Evolutionary conservation across 2,797 vertebrate genomes (phyloP).

Genomic region (Myiotriccus ornatus): DNA sequence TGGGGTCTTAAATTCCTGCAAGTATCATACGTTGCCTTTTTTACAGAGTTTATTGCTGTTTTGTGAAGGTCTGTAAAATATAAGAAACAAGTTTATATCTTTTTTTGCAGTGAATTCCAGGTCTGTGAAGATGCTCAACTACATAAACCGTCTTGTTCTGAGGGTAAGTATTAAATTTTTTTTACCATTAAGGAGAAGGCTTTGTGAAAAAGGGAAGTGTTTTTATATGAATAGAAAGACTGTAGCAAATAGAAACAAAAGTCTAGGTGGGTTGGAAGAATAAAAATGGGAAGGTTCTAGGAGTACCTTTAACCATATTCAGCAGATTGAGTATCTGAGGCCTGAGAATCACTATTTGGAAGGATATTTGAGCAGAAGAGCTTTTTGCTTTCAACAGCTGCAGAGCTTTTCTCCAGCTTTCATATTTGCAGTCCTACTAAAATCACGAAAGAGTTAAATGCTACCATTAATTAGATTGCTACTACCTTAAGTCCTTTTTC

Average conservation of each 20-base stretch:
- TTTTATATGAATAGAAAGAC: not conserved
- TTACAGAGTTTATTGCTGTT: not conserved
- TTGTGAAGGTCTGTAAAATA: not conserved
- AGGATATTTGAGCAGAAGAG: not conserved
- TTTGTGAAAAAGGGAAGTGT: not conserved
- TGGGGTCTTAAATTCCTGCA: not conserved
- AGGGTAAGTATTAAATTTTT: slow-evolving; percentile 45
- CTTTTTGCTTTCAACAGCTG: not conserved
- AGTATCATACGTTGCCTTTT: not conserved
- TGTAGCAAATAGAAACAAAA: not conserved
- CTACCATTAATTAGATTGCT: not conserved
- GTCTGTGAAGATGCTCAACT: slow-evolving; percentile 23
- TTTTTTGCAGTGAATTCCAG: slow-evolving; percentile 56
- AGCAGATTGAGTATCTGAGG: not conserved
- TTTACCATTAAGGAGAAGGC: not conserved
- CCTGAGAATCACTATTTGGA: not conserved
- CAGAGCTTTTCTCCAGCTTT: not conserved
- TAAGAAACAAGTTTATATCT: not conserved
- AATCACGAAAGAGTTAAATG: not conserved
- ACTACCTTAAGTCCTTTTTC: not conserved
- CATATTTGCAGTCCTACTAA: not conserved
- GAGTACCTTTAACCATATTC: not conserved
- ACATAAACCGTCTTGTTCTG: slow-evolving; percentile 11
- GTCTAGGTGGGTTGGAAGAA: not conserved
- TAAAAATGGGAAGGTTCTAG: not conserved